These are phyloP conservation scores for Ophion ventricosus DNA, from an alignment of 2,888 invertebrate species.

Conservation along the genomic window DNA sequence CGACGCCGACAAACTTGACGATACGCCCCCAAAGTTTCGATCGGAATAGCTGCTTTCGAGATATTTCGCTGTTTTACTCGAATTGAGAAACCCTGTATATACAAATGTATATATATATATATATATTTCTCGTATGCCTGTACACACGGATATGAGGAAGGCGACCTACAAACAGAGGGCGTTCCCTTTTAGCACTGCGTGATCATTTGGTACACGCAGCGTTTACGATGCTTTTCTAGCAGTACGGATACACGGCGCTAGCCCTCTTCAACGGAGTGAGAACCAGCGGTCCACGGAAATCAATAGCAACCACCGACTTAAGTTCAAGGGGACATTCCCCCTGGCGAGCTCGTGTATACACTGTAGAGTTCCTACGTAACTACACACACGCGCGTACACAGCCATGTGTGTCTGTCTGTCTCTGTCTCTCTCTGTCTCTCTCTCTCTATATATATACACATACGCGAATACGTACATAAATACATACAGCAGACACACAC, in stretches of 20 bases:
- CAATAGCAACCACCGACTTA: slow-evolving; percentile 68
- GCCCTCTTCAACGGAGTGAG: slow-evolving; percentile 53
- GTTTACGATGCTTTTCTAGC: slow-evolving; percentile 40
- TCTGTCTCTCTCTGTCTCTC: too few species aligned
- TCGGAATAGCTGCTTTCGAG: not conserved
- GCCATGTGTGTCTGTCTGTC: too few species aligned
- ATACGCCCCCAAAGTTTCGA: not conserved
- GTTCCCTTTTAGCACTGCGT: slow-evolving; percentile 26
- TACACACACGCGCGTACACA: not conserved
- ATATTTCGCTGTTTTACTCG: not conserved
- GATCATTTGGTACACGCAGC: slow-evolving; percentile 22
- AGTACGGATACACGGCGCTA: slow-evolving; percentile 33
- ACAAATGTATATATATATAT: not conserved
- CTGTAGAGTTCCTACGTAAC: not conserved
- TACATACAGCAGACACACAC: not conserved
- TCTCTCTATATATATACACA: too few species aligned
- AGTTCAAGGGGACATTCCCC: slow-evolving; percentile 62
- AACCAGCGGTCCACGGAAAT: slow-evolving; percentile 70
- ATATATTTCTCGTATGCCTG: not conserved
- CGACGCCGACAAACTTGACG: not conserved
- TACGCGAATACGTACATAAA: not conserved
- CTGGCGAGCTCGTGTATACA: not conserved
- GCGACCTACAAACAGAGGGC: not conserved
- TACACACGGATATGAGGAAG: not conserved
- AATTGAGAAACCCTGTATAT: not conserved